phyloP scores from a whole-genome alignment of 2,797 vertebrate species.

The Falco columbarius region DNA sequence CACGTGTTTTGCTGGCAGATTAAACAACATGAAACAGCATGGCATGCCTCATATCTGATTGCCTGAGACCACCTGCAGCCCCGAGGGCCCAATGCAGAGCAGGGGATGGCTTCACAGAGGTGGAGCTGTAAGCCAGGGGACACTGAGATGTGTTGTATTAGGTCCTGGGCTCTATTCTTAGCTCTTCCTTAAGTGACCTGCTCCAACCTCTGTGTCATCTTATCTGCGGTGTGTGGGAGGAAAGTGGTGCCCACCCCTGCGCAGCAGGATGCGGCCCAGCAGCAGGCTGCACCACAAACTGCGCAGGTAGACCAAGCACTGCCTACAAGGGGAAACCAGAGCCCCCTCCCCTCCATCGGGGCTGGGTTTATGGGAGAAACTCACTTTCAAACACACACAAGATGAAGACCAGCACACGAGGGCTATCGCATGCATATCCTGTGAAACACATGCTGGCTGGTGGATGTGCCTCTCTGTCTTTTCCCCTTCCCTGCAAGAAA shows the following conservation, averaged over 20 bases:
- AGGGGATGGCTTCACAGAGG: rapidly evolving
- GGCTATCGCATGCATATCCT: background rate
- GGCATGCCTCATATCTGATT: background rate
- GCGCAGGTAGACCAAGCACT: background rate
- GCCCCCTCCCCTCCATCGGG: background rate
- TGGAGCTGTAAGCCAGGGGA: background rate
- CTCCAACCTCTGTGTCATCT: background rate
- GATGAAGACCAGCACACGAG: background rate
- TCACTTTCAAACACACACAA: background rate
- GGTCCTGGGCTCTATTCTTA: background rate
- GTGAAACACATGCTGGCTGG: background rate
- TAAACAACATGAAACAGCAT: background rate
- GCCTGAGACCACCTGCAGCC: rapidly evolving
- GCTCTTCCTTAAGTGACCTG: background rate
- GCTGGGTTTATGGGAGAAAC: background rate
- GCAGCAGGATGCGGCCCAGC: background rate
- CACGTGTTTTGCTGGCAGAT: background rate
- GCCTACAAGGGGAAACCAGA: background rate
- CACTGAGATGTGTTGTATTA: background rate
- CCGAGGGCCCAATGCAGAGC: background rate
- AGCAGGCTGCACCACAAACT: background rate
- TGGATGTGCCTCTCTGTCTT: background rate
- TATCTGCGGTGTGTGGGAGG: rapidly evolving
- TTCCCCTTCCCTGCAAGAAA: background rate
- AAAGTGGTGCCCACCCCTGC: background rate